Conservation (phyloP, 35 echinoderm and acorn worm genomes). For the Amphiura filiformis region DNA sequence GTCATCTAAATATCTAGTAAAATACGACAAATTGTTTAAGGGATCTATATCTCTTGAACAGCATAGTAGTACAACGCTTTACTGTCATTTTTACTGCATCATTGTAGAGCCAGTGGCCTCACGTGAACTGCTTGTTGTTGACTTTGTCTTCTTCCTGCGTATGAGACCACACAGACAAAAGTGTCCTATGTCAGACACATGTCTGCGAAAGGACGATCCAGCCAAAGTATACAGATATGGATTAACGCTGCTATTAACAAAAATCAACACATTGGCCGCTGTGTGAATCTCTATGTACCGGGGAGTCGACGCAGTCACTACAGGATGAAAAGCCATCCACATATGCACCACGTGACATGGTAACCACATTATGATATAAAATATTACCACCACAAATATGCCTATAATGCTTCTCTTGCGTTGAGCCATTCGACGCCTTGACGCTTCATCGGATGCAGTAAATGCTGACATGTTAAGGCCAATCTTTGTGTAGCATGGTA, state of each 20-base stretch:
- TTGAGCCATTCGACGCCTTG: not conserved
- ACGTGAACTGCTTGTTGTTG: no score
- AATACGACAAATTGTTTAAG: no score
- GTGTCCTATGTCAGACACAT: not conserved
- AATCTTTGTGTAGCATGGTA: not conserved
- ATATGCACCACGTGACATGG: not conserved
- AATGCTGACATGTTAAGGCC: not conserved
- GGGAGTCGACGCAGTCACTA: not conserved
- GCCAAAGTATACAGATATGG: not conserved
- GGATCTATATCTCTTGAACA: no score
- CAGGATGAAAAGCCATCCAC: slow-evolving; percentile 7
- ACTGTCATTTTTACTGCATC: no score
- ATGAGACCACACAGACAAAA: not conserved
- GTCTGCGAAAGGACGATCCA: not conserved
- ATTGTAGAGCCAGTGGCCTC: no score
- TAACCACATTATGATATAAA: not conserved
- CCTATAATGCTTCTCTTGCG: not conserved
- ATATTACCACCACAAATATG: not conserved
- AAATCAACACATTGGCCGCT: not conserved
- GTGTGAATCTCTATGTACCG: not conserved
- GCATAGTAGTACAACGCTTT: no score
- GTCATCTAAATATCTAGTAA: no score
- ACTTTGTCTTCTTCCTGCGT: no score
- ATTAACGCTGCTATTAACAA: no score
- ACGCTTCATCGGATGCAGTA: not conserved